phyloP scores from a whole-genome alignment of 2,888 invertebrate genomes.

The Netelia fuscicornis region DNA sequence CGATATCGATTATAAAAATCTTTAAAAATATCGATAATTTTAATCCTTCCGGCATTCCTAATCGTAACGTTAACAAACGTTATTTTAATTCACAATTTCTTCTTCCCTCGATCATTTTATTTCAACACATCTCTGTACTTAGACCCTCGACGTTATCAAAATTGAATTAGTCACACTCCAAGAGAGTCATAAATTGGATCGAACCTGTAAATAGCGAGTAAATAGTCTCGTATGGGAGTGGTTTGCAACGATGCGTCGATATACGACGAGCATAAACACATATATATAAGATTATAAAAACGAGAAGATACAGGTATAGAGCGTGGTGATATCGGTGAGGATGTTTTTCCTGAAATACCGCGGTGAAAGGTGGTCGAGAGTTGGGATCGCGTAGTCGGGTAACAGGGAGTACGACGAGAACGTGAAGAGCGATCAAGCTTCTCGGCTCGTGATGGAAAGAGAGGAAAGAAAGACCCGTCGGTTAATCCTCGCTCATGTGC shows the following conservation, averaged over 20 bases:
- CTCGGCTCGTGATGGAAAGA: neutral
- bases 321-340: neutral
- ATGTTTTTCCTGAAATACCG: slow-evolving; percentile 38
- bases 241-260: neutral
- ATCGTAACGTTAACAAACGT: no score
- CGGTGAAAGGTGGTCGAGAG: slow-evolving; percentile 54
- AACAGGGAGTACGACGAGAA: neutral
- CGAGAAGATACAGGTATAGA: neutral
- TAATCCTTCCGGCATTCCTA: no score
- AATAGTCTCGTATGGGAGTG: slow-evolving; percentile 2
- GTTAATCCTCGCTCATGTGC: slow-evolving; percentile 10
- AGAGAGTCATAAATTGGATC: neutral
- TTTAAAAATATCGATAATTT: no score
- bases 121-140: no score
- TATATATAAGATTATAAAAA: neutral
- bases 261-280: neutral
- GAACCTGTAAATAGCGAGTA: neutral
- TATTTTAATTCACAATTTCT: no score
- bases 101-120: no score
- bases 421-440: slow-evolving; percentile 9
- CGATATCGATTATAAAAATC: no score
- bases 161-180: neutral
- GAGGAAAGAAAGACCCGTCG: neutral
- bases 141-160: neutral
- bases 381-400: slow-evolving; percentile 1